These are phyloP conservation scores for Apostichopus leukothele DNA, from an alignment of 53 echinoderm and acorn worm species.

Conservation along the genomic window DNA sequence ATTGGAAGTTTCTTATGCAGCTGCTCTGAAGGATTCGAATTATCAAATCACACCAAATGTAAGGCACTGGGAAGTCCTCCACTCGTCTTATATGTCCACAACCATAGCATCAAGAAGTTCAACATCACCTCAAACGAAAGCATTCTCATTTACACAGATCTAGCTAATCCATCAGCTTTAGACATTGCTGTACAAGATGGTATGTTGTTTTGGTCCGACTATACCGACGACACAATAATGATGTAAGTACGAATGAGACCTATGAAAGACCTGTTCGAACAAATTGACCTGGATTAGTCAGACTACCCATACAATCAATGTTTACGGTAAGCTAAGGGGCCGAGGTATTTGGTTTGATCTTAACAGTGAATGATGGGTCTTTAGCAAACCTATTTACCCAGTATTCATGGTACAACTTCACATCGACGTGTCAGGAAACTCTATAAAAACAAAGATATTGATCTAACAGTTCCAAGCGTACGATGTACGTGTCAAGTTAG, in stretches of 20 bases:
- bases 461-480: no score
- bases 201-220: constrained; percentile 81
- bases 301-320: no score
- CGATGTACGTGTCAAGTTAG: no score
- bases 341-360: no score
- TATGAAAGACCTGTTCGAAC: no score
- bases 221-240: constrained; percentile 55
- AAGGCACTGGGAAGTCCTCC: constrained; percentile 60
- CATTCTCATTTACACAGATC: constrained; percentile 49
- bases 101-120: constrained; percentile 68
- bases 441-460: no score
- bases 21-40: constrained; percentile 69
- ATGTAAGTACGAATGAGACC: constrained; percentile 46
- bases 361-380: no score
- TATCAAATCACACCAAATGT: constrained; percentile 61
- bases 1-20: constrained; percentile 69
- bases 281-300: no score
- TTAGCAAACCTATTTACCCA: no score
- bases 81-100: constrained; percentile 70
- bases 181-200: constrained; percentile 53
- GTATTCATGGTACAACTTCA: no score
- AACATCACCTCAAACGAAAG: constrained; percentile 48
- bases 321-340: no score
- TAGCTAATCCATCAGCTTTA: constrained; percentile 67
- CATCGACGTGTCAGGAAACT: no score